Evolutionary conservation across 2,888 invertebrate genomes (phyloP).

Genomic region (Lutraria lutraria): DNA sequence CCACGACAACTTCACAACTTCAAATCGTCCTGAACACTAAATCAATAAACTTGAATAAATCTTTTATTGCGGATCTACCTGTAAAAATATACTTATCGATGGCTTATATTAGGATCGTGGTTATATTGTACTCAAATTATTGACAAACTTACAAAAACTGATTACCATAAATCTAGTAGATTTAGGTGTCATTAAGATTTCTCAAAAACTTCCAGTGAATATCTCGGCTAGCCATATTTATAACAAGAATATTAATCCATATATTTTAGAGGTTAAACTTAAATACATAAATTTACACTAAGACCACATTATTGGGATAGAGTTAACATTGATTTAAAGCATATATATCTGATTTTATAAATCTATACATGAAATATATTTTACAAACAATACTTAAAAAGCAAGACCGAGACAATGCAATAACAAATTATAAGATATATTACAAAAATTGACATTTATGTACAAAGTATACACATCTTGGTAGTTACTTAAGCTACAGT

Average conservation of each 20-base stretch:
- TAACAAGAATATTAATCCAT: neutral
- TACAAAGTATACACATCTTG: too few relatives aligned
- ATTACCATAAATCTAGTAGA: constrained; percentile 54
- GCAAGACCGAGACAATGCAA: too few relatives aligned
- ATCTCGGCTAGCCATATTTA: neutral
- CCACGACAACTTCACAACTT: constrained; percentile 71
- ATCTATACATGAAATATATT: too few relatives aligned
- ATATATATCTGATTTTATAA: too few relatives aligned
- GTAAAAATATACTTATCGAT: constrained; percentile 73
- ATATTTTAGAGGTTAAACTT: neutral
- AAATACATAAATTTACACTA: neutral
- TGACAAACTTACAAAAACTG: constrained; percentile 58
- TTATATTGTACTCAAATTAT: constrained; percentile 59
- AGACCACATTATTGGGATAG: neutral
- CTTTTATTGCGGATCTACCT: constrained; percentile 74
- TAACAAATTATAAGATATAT: too few relatives aligned
- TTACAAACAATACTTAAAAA: too few relatives aligned
- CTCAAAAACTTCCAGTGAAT: constrained; percentile 21
- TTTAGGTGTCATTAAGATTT: constrained; percentile 45
- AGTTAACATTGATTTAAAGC: too few relatives aligned
- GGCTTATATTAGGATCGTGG: constrained; percentile 48
- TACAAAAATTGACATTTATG: too few relatives aligned
- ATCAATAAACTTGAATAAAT: constrained; percentile 81
- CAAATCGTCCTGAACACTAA: constrained; percentile 56
- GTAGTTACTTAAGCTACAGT: too few relatives aligned